Evolutionary conservation across 1,140 invertebrate genomes (phyloP).

Genomic region (Neotoxoptera formosana): DNA sequence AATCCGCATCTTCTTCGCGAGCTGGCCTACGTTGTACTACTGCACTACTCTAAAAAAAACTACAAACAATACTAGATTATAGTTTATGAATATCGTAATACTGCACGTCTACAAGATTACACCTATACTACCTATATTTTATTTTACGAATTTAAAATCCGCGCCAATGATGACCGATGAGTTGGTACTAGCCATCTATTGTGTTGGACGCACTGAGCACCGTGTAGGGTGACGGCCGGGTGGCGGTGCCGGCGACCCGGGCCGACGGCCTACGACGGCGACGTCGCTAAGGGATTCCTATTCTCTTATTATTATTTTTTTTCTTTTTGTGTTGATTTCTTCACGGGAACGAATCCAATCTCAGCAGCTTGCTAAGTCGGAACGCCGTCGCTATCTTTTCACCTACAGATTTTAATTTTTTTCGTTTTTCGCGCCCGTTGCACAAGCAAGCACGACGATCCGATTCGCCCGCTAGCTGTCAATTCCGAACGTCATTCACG

Average conservation of each 20-base stretch:
- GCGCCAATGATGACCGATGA: background rate
- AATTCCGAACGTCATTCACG: background rate
- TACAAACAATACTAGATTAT: background rate
- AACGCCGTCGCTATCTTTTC: background rate
- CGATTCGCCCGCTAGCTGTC: background rate
- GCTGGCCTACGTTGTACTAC: too few species aligned
- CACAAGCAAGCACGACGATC: background rate
- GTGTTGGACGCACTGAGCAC: background rate
- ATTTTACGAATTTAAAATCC: background rate
- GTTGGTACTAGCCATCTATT: background rate
- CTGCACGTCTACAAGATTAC: background rate
- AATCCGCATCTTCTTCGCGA: too few species aligned
- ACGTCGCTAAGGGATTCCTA: background rate
- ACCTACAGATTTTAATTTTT: background rate
- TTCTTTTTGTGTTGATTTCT: constrained; percentile 45
- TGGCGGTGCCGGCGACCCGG: constrained; percentile 1
- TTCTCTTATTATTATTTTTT: constrained; percentile 19
- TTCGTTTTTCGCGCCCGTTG: background rate
- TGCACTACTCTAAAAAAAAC: background rate
- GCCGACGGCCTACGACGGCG: background rate
- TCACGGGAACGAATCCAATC: background rate
- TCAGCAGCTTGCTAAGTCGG: background rate
- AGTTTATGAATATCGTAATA: background rate
- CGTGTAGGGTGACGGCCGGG: background rate
- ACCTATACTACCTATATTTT: background rate